phyloP scores from a whole-genome alignment of 2,888 invertebrate genomes.

The Pediacus dermestoides region DNA sequence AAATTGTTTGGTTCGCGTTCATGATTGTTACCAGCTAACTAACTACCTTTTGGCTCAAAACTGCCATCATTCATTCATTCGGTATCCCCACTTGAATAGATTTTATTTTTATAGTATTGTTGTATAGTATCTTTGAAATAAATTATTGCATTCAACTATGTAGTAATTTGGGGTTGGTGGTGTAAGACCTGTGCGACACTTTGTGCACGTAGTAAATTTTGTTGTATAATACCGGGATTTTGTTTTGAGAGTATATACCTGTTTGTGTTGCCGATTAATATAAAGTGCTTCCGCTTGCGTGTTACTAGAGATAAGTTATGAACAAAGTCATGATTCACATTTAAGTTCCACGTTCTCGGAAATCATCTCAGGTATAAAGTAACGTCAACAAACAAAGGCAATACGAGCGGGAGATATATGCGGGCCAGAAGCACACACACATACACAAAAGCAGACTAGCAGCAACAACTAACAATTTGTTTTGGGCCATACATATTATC shows the following conservation, averaged over 20 bases:
- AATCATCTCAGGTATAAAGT: slow-evolving; percentile 35
- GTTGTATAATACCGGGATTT: too few relatives aligned
- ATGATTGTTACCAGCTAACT: too few relatives aligned
- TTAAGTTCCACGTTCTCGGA: slow-evolving; percentile 23
- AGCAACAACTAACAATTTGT: slow-evolving; percentile 44
- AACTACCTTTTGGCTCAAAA: too few relatives aligned
- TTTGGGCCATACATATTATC: slow-evolving; percentile 31
- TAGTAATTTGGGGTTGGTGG: too few relatives aligned
- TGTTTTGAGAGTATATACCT: slow-evolving; percentile 15
- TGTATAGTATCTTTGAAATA: too few relatives aligned
- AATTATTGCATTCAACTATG: too few relatives aligned
- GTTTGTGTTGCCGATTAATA: slow-evolving; percentile 29
- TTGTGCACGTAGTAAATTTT: too few relatives aligned
- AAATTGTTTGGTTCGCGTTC: too few relatives aligned
- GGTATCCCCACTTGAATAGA: too few relatives aligned
- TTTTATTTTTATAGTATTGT: too few relatives aligned
- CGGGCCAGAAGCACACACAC: slow-evolving; percentile 17
- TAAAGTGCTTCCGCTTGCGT: slow-evolving; percentile 27
- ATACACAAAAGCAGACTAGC: slow-evolving; percentile 25
- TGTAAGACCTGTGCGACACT: too few relatives aligned
- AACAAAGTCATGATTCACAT: slow-evolving; percentile 28
- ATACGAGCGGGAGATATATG: slow-evolving; percentile 32
- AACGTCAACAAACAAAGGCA: slow-evolving; percentile 36
- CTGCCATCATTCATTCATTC: too few relatives aligned
- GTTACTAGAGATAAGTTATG: slow-evolving; percentile 23